Evolutionary conservation across 2,888 invertebrate genomes (phyloP).

Genomic region (Drosophila longiperda): DNA sequence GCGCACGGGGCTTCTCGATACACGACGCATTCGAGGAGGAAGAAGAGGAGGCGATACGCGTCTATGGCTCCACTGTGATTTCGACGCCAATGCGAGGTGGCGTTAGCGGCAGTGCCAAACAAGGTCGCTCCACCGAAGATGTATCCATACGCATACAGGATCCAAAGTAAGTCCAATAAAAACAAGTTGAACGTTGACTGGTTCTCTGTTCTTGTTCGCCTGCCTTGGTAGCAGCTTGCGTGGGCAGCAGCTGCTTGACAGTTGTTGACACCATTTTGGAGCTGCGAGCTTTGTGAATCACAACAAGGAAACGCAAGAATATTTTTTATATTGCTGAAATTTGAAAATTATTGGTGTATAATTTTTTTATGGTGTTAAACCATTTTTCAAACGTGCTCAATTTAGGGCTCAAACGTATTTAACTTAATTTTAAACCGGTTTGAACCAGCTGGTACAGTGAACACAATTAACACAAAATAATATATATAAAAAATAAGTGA

Average conservation of each 20-base stretch:
- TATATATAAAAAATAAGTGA: not conserved
- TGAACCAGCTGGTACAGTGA: constrained; percentile 8
- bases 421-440: constrained; percentile 5
- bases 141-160: constrained; percentile 86
- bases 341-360: not conserved
- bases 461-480: not conserved
- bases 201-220: constrained; percentile 33
- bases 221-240: constrained; percentile 22
- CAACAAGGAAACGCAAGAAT: constrained; percentile 27
- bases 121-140: constrained; percentile 86
- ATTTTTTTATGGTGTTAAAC: constrained; percentile 3
- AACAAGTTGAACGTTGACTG: constrained; percentile 40
- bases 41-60: constrained; percentile 92
- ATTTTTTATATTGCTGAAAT: not conserved
- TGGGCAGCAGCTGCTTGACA: constrained; percentile 50
- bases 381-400: not conserved
- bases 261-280: constrained; percentile 66
- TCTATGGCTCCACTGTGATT: constrained; percentile 91
- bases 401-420: not conserved
- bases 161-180: constrained; percentile 82
- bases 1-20: constrained; percentile 88
- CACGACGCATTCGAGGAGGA: constrained; percentile 95
- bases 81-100: constrained; percentile 88
- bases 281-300: constrained; percentile 16
- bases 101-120: constrained; percentile 77